These are phyloP conservation scores for Aphidius colemani DNA, from an alignment of 2,888 invertebrate genomes.

Conservation along the genomic window DNA sequence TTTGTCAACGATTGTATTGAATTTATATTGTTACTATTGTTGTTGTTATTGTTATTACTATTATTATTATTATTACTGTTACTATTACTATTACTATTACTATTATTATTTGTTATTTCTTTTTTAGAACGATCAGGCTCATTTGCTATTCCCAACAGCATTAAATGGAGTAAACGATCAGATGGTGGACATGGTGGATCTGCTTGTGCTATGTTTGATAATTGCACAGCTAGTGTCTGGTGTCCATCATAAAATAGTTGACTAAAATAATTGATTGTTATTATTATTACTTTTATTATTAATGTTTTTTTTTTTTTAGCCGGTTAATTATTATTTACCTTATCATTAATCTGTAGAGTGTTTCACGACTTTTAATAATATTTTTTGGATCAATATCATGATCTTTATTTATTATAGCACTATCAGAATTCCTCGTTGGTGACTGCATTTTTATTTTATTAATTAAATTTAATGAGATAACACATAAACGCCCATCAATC, in stretches of 20 bases:
- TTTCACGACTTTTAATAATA: constrained; percentile 85
- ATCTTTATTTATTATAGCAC: constrained; percentile 56
- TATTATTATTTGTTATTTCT: constrained; percentile 51
- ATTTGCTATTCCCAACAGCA: constrained; percentile 82
- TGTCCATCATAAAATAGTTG: constrained; percentile 98
- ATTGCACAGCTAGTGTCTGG: constrained; percentile 85
- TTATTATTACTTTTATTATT: constrained; percentile 5
- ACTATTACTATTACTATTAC: no score
- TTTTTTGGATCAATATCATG: constrained; percentile 71
- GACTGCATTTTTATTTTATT: constrained; percentile 38
- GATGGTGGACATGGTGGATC: constrained; percentile 96
- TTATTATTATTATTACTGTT: no score
- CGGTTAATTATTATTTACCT: constrained; percentile 66
- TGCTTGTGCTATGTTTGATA: constrained; percentile 84
- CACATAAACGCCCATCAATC: constrained; percentile 41
- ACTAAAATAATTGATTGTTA: constrained; percentile 64
- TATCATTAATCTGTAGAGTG: constrained; percentile 88
- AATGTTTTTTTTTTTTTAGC: background rate
- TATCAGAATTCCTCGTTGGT: constrained; percentile 33
- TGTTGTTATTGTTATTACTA: no score
- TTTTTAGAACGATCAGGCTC: constrained; percentile 75
- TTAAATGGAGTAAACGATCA: constrained; percentile 85
- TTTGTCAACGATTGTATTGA: constrained; percentile 65
- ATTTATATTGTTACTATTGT: constrained; percentile 37
- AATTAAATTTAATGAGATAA: constrained; percentile 23